Base-by-base conservation (phyloP, 2,113 vertebrate species). In the Geococcyx californianus region DNA sequence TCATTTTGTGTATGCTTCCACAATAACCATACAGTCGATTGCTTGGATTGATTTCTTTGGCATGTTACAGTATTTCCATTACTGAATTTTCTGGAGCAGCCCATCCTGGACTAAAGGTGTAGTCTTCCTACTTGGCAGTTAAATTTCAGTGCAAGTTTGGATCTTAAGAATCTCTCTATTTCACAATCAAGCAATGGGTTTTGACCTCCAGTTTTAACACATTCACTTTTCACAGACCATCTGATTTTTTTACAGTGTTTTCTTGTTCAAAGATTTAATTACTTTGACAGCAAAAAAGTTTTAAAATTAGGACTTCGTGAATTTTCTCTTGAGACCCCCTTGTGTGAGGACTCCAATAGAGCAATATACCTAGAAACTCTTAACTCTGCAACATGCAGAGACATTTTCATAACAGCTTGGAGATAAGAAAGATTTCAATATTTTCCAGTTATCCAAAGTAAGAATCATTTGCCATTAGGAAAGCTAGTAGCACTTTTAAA, bases 271-370 rank as follows among this genome's bases (percentile, higher is more conserved):
- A 78, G 68, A 25, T 67, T 38, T 34, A 70, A 34, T 68, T 59
- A 70, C 36, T 89, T 89, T 84, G 59, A 55, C 72, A 81, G 45
- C 14, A 93, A 51, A 67, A 68, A n/a, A 60, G 7, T 68, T 93
- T 84, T 70, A 64, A 95, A 82, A 84, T 93, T 64, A 72, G 26
- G 15, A 9, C 44, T 92, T 94, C 55, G 34, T 91, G 86, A 72
- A 75, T 89, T 87, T 93, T 81, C 64, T 81, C 31, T 40, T 62
- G 64, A 84, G 56, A 91, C 3, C 6, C 14, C 59, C 20, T 21
- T 38, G 4, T 56, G 34, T 88, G 47, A 49, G 47, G 23, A 12
- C 47, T 12, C 47, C 76, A 74, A 24, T 89, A 44, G 47, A 93
- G 33, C 78, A 31, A 55, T 34, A 67, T 8, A 84, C 14, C 52